phyloP scores from a whole-genome alignment of 2,113 vertebrate genomes.

The Alces alces region DNA sequence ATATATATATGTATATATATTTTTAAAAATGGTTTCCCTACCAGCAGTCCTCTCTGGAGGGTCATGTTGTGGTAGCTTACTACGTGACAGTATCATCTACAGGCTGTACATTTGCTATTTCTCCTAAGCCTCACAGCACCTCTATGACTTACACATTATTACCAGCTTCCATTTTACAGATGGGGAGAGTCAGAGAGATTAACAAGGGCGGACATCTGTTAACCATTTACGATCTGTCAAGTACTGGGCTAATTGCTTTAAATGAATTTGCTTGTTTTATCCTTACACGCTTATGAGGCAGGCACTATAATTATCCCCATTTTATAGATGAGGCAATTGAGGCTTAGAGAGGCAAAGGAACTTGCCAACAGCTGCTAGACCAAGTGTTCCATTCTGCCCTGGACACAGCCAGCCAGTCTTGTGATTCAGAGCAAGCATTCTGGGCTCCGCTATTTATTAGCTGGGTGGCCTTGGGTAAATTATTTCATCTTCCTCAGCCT shows the following conservation, averaged over 20 bases:
- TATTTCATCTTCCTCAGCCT: neutral
- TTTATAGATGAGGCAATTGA: conserved; percentile 52
- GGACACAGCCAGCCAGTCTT: neutral
- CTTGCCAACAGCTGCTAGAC: neutral
- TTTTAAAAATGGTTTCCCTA: neutral
- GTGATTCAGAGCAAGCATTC: neutral
- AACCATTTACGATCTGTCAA: conserved; percentile 1
- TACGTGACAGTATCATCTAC: neutral
- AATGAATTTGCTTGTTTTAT: conserved; percentile 44
- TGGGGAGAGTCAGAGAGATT: conserved; percentile 1
- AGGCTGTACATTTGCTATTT: neutral
- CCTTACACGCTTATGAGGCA: neutral
- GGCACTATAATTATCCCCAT: conserved; percentile 33
- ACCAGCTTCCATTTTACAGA: neutral
- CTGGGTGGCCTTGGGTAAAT: neutral
- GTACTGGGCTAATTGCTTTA: conserved; percentile 20
- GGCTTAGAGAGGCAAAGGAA: neutral
- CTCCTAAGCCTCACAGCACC: neutral
- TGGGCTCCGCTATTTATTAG: neutral
- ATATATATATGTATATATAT: neutral
- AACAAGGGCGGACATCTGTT: conserved; percentile 29
- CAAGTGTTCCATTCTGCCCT: neutral
- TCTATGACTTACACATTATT: neutral
- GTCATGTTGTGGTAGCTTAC: neutral
- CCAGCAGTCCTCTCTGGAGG: neutral